phyloP scores from a whole-genome alignment of 2,888 invertebrate species.

The Lepetodrilus schrolli region DNA sequence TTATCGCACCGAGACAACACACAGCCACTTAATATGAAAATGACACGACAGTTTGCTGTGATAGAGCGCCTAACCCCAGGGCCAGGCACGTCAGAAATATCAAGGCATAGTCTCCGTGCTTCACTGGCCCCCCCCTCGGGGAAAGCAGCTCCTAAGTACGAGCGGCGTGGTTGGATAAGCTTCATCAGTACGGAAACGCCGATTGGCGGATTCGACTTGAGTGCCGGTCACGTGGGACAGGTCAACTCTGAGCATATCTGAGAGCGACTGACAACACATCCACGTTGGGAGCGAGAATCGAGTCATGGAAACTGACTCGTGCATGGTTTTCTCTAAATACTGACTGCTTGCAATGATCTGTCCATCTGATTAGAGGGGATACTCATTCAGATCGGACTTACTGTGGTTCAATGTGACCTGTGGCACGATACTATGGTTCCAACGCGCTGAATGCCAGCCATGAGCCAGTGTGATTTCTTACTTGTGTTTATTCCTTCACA shows the following conservation, averaged over 20 bases:
- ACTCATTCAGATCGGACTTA: background rate
- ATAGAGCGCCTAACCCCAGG: background rate
- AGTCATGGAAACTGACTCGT: background rate
- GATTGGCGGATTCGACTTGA: background rate
- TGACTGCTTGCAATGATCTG: background rate
- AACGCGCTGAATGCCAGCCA: constrained; percentile 4
- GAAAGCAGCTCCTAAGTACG: constrained; percentile 9
- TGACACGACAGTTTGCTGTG: constrained; percentile 7
- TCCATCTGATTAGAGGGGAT: background rate
- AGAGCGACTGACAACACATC: constrained; percentile 12
- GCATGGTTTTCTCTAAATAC: background rate
- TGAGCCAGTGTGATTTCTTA: background rate
- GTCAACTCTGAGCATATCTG: constrained; percentile 8
- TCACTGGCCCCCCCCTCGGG: constrained; percentile 5
- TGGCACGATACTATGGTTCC: background rate
- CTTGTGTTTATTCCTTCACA: background rate
- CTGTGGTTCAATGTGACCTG: background rate
- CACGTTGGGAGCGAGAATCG: background rate
- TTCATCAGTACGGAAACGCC: background rate
- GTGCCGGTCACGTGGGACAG: constrained; percentile 14
- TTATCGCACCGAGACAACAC: background rate
- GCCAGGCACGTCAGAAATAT: background rate
- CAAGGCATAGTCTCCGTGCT: constrained; percentile 7
- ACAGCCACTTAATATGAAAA: constrained; percentile 14
- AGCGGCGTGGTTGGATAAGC: too few relatives aligned